phyloP scores from a whole-genome alignment of 1,140 invertebrate genomes.

The Drosophila jambulina region DNA sequence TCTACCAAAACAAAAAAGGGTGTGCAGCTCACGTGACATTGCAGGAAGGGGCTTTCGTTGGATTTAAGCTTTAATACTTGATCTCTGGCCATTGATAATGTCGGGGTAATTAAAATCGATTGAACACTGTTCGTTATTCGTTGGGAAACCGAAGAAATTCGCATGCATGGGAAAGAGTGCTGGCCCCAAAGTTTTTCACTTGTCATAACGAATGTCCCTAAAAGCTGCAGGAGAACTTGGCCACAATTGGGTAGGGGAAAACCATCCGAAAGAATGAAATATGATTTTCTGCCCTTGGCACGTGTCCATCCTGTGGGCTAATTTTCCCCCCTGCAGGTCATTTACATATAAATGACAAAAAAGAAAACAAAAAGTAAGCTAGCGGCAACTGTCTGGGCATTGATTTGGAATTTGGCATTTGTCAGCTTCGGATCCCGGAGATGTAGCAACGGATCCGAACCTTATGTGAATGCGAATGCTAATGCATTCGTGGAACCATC shows the following conservation, averaged over 20 bases:
- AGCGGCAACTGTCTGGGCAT: constrained; percentile 33
- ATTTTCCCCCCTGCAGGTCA: constrained; percentile 46
- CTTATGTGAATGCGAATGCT: constrained; percentile 31
- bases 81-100: constrained; percentile 58
- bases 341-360: constrained; percentile 78
- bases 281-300: constrained; percentile 55
- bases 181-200: not conserved
- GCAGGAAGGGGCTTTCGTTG: constrained; percentile 11
- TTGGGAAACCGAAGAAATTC: constrained; percentile 9
- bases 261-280: constrained; percentile 45
- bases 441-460: not conserved
- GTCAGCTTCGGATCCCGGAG: constrained; percentile 16
- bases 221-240: constrained; percentile 7
- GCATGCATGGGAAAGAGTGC: constrained; percentile 11
- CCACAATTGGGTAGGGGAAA: constrained; percentile 12
- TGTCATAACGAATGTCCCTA: constrained; percentile 38
- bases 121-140: constrained; percentile 13
- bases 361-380: constrained; percentile 17
- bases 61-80: constrained; percentile 58
- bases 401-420: constrained; percentile 66
- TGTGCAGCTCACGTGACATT: constrained; percentile 14
- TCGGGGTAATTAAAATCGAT: constrained; percentile 67
- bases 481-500: constrained; percentile 53
- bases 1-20: not conserved
- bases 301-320: constrained; percentile 47